Evolutionary conservation across 2,888 invertebrate genomes (phyloP).

Genomic region (Drosophila melanosoma): DNA sequence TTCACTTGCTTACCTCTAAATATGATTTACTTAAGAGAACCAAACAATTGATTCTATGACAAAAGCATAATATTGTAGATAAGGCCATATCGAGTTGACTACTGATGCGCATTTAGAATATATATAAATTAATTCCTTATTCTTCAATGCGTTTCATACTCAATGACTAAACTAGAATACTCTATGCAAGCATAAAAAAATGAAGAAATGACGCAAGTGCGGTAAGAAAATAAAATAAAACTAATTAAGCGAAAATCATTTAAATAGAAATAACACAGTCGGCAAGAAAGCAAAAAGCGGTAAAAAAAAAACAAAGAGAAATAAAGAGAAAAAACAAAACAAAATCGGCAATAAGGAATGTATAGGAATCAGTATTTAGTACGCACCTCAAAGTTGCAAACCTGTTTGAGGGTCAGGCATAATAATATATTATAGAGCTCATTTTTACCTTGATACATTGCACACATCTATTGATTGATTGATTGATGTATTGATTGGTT

Average conservation of each 20-base stretch:
- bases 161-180: neutral
- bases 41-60: neutral
- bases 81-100: neutral
- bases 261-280: slow-evolving; percentile 7
- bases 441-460: slow-evolving; percentile 46
- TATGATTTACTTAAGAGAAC: neutral
- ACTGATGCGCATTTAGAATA: neutral
- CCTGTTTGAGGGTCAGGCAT: slow-evolving; percentile 54
- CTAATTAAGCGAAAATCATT: slow-evolving; percentile 45
- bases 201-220: slow-evolving; percentile 58
- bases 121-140: neutral
- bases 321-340: slow-evolving; percentile 9
- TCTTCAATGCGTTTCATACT: neutral
- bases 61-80: neutral
- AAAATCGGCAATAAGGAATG: slow-evolving; percentile 37
- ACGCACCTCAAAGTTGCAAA: slow-evolving; percentile 21
- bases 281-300: slow-evolving; percentile 2
- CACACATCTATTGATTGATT: slow-evolving; percentile 7
- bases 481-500: slow-evolving; percentile 5
- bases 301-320: slow-evolving; percentile 1
- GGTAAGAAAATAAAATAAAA: slow-evolving; percentile 28
- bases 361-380: slow-evolving; percentile 39
- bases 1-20: no score
- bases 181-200: slow-evolving; percentile 27
- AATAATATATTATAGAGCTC: slow-evolving; percentile 19